These are phyloP conservation scores for Myiagra hebetior DNA, from an alignment of 2,113 vertebrate species.

Conservation along the genomic window DNA sequence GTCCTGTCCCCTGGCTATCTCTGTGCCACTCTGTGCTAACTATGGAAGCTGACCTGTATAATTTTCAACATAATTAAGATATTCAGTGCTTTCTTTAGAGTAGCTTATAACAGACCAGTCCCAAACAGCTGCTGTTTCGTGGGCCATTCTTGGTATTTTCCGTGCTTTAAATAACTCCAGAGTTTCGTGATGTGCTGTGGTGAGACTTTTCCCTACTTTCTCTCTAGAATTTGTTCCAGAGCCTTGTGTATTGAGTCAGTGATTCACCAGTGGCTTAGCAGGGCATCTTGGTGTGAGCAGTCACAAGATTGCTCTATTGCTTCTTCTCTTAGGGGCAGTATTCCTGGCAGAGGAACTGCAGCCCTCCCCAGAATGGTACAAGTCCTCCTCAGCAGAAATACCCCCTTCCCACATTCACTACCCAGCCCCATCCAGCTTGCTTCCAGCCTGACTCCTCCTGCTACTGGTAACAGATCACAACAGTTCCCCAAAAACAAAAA, in stretches of 20 bases:
- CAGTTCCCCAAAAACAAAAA: background rate
- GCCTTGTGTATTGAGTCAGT: background rate
- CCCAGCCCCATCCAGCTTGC: accelerated
- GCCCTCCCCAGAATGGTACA: background rate
- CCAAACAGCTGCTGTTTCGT: background rate
- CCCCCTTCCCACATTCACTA: background rate
- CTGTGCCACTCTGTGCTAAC: background rate
- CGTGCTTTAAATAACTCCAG: conserved; percentile 23
- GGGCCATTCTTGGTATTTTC: background rate
- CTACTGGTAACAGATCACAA: background rate
- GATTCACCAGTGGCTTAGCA: background rate
- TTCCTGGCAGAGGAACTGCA: background rate
- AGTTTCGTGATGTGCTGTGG: background rate
- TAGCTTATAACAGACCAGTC: background rate
- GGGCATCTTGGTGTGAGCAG: accelerated
- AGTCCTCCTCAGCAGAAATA: background rate
- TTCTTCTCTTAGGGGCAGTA: background rate
- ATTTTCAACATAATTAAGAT: conserved; percentile 18
- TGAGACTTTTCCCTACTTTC: background rate
- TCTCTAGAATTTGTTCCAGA: background rate
- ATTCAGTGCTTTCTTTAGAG: conserved; percentile 40
- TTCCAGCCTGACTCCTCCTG: background rate
- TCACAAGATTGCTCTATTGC: background rate
- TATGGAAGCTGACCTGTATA: background rate
- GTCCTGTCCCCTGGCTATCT: background rate